Conservation (phyloP, 92 coral and sea anemone genomes). For the Epizoanthus fatuus region DNA sequence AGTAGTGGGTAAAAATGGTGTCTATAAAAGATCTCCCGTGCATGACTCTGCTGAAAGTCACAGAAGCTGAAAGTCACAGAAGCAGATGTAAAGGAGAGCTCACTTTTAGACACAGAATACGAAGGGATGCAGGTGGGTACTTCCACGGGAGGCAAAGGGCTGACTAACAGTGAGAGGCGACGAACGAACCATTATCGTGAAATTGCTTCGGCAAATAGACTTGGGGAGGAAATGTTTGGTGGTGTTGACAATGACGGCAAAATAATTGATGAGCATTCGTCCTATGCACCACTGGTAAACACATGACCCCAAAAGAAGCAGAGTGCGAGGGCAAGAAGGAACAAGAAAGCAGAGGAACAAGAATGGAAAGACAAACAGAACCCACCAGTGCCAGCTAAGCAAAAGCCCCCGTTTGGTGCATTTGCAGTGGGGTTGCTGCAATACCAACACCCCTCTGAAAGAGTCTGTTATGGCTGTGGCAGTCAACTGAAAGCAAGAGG, state of each 20-base stretch:
- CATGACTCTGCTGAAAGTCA: conserved; percentile 14
- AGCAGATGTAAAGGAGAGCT: conserved; percentile 19
- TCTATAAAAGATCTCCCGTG: neutral
- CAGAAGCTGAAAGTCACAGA: conserved; percentile 23
- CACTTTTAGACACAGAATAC: neutral
- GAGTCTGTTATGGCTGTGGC: conserved; percentile 42
- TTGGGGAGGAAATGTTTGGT: conserved; percentile 29
- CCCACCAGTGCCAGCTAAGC: conserved; percentile 37
- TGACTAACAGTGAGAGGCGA: conserved; percentile 1
- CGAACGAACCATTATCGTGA: conserved; percentile 3
- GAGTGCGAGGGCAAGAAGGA: neutral
- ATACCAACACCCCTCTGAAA: conserved; percentile 38
- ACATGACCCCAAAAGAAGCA: neutral
- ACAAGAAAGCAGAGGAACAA: neutral
- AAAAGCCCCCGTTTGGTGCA: conserved; percentile 41
- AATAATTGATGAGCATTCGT: conserved; percentile 16
- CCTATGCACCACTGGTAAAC: conserved; percentile 8
- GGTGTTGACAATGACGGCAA: neutral
- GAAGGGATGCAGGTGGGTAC: conserved; percentile 6
- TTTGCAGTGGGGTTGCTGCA: conserved; percentile 42
- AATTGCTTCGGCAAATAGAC: conserved; percentile 12
- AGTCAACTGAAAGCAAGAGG: conserved; percentile 21
- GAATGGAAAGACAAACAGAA: neutral
- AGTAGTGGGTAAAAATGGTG: no score
- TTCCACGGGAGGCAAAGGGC: conserved; percentile 18